A percentile compares a stretch with the other conserved stretches of the same genome.
Conservation (phyloP, 2,888 invertebrate species). For the Chelonus formosanus region DNA sequence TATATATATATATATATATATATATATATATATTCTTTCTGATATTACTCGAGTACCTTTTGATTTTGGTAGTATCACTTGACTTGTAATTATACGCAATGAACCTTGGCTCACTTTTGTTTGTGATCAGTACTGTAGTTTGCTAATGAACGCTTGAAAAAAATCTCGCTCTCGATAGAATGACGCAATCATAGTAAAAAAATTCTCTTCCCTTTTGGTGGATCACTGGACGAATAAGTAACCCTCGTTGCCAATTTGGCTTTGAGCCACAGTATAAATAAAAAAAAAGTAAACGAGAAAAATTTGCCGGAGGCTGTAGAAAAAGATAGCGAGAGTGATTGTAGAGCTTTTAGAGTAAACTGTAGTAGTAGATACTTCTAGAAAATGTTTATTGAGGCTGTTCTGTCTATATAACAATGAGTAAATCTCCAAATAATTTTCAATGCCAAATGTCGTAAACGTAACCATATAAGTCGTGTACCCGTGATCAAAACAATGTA, state of each 20-base stretch:
- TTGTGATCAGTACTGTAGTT: slow-evolving; percentile 5
- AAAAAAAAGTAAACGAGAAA: slow-evolving; percentile 17
- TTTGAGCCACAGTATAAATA: slow-evolving; percentile 32
- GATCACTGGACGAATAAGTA: slow-evolving; percentile 9
- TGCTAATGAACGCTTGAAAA: slow-evolving; percentile 8
- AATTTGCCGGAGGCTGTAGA: slow-evolving; percentile 21
- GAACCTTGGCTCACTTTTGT: background rate
- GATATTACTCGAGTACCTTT: background rate
- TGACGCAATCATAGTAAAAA: slow-evolving; percentile 27
- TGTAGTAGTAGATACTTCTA: background rate
- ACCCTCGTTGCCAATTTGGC: slow-evolving; percentile 36
- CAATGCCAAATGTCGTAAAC: slow-evolving; percentile 27
- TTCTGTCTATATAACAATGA: background rate
- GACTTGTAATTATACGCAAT: slow-evolving; percentile 1
- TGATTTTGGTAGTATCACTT: background rate
- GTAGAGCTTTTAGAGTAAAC: slow-evolving; percentile 21
- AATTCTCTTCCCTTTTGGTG: background rate
- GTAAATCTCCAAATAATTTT: slow-evolving; percentile 15
- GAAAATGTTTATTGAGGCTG: background rate
- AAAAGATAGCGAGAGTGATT: slow-evolving; percentile 20
- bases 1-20: background rate
- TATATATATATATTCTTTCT: background rate
- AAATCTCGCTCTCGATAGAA: slow-evolving; percentile 29
- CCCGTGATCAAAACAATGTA: background rate
- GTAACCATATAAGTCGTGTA: background rate